Conservation (phyloP, 2,113 vertebrate species). For the Dromas ardeola region DNA sequence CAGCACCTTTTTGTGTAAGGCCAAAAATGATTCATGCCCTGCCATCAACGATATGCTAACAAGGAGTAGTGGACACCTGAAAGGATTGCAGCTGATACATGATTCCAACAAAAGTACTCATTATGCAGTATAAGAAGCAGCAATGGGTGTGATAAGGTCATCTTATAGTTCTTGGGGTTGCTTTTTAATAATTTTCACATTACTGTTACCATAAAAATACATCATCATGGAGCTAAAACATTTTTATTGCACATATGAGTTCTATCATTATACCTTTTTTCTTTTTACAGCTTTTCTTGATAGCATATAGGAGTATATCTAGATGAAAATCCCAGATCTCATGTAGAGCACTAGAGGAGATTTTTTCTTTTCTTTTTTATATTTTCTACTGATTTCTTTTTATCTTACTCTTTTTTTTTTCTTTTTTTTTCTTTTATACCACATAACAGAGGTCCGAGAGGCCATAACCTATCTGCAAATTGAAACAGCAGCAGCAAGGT, state of each 20-base stretch:
- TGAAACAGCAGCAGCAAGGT: background rate
- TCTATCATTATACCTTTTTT: background rate
- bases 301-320: background rate
- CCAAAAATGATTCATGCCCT: background rate
- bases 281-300: background rate
- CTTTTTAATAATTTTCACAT: background rate
- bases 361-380: background rate
- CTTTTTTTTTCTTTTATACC: background rate
- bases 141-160: background rate
- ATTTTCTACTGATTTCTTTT: background rate
- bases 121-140: background rate
- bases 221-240: background rate
- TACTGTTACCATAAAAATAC: background rate
- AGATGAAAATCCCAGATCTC: background rate
- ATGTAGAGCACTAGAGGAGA: background rate
- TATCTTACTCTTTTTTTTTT: background rate
- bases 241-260: background rate
- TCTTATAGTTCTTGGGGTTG: background rate
- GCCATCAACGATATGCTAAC: fast-evolving
- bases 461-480: background rate
- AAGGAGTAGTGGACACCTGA: background rate
- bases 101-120: background rate
- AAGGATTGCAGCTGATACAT: background rate
- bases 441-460: background rate
- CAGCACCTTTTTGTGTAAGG: background rate